Evolutionary conservation across 2,797 vertebrate species (phyloP).

Genomic region (Phrynocephalus guinanensis): DNA sequence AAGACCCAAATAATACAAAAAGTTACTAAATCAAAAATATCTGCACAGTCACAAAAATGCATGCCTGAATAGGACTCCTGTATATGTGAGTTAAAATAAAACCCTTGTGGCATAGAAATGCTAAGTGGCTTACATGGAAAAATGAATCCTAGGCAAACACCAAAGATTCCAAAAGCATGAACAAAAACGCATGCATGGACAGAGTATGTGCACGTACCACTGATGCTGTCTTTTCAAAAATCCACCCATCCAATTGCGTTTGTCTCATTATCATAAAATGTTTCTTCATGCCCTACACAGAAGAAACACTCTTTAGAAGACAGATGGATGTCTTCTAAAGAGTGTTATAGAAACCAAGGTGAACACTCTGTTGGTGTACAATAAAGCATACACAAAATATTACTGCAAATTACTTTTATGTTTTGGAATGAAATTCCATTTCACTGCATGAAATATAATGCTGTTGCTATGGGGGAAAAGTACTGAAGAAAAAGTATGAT

Average conservation of each 20-base stretch:
- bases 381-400: slow-evolving; percentile 48
- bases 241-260: slow-evolving; percentile 6
- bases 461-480: slow-evolving; percentile 48
- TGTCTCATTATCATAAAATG: not conserved
- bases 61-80: too few species aligned
- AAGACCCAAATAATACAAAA: not conserved
- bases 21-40: not conserved
- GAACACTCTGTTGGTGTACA: slow-evolving; percentile 51
- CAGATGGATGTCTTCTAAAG: not conserved
- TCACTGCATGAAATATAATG: slow-evolving; percentile 12
- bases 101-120: too few species aligned
- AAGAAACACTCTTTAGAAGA: not conserved
- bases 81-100: too few species aligned
- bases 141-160: too few species aligned
- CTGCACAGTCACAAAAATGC: too few species aligned
- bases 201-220: too few species aligned
- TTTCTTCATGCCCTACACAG: not conserved
- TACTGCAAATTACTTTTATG: slow-evolving; percentile 36
- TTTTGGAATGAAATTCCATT: slow-evolving; percentile 59
- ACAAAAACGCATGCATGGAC: too few species aligned
- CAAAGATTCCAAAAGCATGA: too few species aligned
- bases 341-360: slow-evolving; percentile 23
- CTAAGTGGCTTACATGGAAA: too few species aligned
- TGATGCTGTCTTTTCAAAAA: not conserved
- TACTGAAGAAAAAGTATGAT: slow-evolving; percentile 9